Percentiles rank a stretch among this genome's conserved stretches.
These are phyloP conservation scores for Listronotus bonariensis DNA, from an alignment of 1,140 invertebrate genomes.

Conservation along the genomic window DNA sequence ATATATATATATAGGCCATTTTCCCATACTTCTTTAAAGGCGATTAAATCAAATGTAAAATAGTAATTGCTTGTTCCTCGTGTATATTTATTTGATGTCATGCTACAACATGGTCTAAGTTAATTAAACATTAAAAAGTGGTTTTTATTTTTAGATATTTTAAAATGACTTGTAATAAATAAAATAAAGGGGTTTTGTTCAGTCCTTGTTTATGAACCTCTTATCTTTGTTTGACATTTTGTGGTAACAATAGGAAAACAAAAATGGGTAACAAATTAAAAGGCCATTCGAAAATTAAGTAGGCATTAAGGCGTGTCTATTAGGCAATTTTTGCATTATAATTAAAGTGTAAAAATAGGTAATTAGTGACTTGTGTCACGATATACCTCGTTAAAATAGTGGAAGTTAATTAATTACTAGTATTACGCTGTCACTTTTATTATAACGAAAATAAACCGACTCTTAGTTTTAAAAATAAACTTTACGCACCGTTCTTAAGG, in stretches of 20 bases:
- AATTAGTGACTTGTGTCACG: neutral
- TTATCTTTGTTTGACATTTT: neutral
- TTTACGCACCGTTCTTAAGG: slow-evolving; percentile 21
- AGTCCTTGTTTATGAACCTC: neutral
- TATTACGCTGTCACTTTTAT: slow-evolving; percentile 39
- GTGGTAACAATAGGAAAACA: too few species aligned
- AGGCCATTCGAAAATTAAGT: too few species aligned
- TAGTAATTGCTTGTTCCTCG: too few species aligned
- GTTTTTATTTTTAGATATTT: slow-evolving; percentile 2
- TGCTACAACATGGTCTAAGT: too few species aligned
- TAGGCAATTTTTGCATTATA: slow-evolving; percentile 9
- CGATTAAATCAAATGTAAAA: too few species aligned
- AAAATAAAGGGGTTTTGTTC: neutral
- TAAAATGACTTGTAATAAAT: neutral
- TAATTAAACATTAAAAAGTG: slow-evolving; percentile 1
- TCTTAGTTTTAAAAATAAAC: slow-evolving; percentile 36
- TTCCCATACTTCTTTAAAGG: too few species aligned
- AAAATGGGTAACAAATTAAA: too few species aligned
- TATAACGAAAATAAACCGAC: slow-evolving; percentile 38
- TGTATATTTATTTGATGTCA: too few species aligned
- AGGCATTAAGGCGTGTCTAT: too few species aligned
- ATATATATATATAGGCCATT: too few species aligned
- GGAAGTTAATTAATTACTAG: slow-evolving; percentile 34
- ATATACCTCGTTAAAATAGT: slow-evolving; percentile 27
- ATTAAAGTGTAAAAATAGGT: slow-evolving; percentile 12